phyloP scores from a whole-genome alignment of 2,888 invertebrate genomes.

The Diarsia brunnea region DNA sequence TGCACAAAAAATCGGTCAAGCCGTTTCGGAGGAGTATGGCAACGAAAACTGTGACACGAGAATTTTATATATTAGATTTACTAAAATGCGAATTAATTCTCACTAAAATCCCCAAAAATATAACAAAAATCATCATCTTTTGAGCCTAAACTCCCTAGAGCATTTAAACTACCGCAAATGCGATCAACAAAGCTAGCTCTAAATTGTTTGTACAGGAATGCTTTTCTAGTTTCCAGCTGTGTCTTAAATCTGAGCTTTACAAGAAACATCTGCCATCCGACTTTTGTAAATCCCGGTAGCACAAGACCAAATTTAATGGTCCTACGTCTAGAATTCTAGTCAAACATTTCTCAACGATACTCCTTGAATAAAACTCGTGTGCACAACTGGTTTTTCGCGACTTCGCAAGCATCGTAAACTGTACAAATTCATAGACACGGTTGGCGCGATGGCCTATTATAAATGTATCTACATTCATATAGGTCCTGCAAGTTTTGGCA shows the following conservation, averaged over 20 bases:
- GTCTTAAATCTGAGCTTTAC: conserved; percentile 4
- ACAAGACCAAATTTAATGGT: conserved; percentile 11
- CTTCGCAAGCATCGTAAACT: conserved; percentile 42
- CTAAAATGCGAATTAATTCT: no score
- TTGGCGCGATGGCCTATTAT: conserved; percentile 19
- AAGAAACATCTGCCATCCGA: conserved; percentile 9
- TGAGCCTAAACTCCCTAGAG: background rate
- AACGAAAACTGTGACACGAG: no score
- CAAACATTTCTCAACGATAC: conserved; percentile 14
- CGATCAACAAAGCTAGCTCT: background rate
- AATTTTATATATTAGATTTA: no score
- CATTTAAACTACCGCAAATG: background rate
- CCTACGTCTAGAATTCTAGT: conserved; percentile 1
- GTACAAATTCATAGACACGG: conserved; percentile 55
- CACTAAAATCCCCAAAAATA: no score
- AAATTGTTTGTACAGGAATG: background rate
- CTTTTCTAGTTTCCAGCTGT: background rate
- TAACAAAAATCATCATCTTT: background rate
- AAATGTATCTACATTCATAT: conserved; percentile 11
- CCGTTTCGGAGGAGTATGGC: no score
- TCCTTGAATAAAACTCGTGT: conserved; percentile 29
- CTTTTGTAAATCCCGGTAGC: background rate
- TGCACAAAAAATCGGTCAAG: no score
- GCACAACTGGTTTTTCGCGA: conserved; percentile 35
- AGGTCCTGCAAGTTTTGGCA: background rate